Percentiles rank a stretch among this genome's conserved stretches.
Conservation (phyloP, 2,797 vertebrate genomes). For the Schizopygopsis malacanthus region DNA sequence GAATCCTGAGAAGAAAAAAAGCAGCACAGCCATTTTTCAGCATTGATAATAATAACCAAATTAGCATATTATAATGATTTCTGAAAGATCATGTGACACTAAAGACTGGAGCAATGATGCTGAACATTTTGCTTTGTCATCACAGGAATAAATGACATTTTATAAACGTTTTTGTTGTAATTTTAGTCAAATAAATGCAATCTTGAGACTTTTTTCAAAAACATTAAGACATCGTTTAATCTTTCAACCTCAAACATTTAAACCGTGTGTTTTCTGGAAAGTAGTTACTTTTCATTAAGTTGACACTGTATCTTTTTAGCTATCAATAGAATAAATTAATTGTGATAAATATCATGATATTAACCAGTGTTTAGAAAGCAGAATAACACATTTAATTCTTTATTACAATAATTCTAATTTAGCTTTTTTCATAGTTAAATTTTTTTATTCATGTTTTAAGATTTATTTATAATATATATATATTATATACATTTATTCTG, state of each 20-base stretch:
- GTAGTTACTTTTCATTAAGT: background rate
- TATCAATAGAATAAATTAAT: background rate
- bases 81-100: no score
- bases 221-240: background rate
- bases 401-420: background rate
- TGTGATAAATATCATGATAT: no score
- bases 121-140: background rate
- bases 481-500: background rate
- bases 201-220: background rate
- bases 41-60: background rate
- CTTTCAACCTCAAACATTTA: background rate
- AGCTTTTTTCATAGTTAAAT: background rate
- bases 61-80: background rate
- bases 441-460: background rate
- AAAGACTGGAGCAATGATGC: background rate
- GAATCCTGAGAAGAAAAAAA: background rate
- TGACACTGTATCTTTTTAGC: background rate
- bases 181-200: background rate
- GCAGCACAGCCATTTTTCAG: background rate
- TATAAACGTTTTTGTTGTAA: background rate
- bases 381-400: background rate
- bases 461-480: background rate
- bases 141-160: background rate
- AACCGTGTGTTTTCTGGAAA: background rate
- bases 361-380: background rate